Conservation (phyloP, 1,140 invertebrate genomes). For the Platorchestia sp. region DNA sequence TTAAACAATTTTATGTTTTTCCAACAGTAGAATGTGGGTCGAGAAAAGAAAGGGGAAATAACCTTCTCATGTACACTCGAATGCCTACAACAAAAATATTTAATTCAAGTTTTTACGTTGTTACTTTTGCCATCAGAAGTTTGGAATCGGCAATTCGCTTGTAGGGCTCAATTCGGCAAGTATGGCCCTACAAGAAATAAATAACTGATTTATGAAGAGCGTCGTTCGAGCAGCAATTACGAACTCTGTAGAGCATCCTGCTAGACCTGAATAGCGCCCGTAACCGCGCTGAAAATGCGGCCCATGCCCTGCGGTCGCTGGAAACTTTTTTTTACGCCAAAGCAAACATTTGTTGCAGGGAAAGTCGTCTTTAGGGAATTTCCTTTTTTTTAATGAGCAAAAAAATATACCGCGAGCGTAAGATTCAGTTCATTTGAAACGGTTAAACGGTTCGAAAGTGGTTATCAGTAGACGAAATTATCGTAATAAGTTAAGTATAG, state of each 20-base stretch:
- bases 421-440: not conserved
- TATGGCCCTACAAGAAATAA: not conserved
- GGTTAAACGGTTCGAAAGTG: not conserved
- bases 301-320: not conserved
- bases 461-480: not conserved
- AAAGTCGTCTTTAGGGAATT: not conserved
- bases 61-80: not conserved
- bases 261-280: not conserved
- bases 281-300: not conserved
- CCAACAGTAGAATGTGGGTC: not conserved
- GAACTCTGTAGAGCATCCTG: not conserved
- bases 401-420: not conserved
- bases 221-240: not conserved
- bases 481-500: too few relatives aligned
- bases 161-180: not conserved
- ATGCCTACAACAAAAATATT: not conserved
- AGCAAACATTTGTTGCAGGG: not conserved
- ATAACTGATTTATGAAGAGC: not conserved
- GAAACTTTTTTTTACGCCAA: not conserved
- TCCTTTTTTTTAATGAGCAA: not conserved
- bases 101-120: not conserved
- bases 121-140: not conserved
- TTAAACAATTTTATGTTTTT: too few relatives aligned
- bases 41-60: not conserved
- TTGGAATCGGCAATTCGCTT: not conserved